Conservation (phyloP, 2,797 vertebrate species). For the Sebastiscus albofasciatus region DNA sequence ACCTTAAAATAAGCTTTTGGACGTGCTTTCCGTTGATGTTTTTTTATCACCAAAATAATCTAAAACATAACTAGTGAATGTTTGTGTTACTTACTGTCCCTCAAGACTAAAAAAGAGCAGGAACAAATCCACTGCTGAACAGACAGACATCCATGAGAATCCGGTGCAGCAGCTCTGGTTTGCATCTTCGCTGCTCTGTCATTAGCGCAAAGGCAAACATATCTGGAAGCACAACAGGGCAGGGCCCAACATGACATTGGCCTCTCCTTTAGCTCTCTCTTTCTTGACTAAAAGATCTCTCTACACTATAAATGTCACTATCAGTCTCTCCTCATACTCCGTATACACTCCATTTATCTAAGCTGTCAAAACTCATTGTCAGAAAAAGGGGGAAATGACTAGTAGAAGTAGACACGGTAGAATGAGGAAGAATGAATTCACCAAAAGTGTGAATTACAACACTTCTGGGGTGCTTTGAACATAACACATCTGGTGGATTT, state of each 20-base stretch:
- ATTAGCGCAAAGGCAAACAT: conserved; percentile 29
- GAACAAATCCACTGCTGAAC: background rate
- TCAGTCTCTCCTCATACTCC: background rate
- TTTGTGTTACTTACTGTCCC: background rate
- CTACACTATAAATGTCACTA: background rate
- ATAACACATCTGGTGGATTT: background rate
- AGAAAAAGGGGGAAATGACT: background rate
- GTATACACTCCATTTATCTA: background rate
- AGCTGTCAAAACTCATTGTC: conserved; percentile 16
- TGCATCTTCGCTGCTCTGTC: conserved; percentile 17
- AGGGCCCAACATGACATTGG: conserved; percentile 7
- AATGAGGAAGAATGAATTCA: background rate
- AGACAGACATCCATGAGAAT: background rate
- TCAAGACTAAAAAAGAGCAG: background rate
- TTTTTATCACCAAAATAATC: background rate
- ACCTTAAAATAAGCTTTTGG: background rate
- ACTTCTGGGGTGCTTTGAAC: background rate
- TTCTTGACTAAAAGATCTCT: conserved; percentile 5
- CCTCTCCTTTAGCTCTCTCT: background rate
- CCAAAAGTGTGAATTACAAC: conserved; percentile 4
- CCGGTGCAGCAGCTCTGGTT: background rate
- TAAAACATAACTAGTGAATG: background rate
- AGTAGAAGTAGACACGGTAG: conserved; percentile 1
- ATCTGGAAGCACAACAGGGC: conserved; percentile 20
- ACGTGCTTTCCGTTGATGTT: background rate